These are phyloP conservation scores for Pocillopora grandis DNA, from an alignment of 92 coral and sea anemone genomes.

Conservation along the genomic window DNA sequence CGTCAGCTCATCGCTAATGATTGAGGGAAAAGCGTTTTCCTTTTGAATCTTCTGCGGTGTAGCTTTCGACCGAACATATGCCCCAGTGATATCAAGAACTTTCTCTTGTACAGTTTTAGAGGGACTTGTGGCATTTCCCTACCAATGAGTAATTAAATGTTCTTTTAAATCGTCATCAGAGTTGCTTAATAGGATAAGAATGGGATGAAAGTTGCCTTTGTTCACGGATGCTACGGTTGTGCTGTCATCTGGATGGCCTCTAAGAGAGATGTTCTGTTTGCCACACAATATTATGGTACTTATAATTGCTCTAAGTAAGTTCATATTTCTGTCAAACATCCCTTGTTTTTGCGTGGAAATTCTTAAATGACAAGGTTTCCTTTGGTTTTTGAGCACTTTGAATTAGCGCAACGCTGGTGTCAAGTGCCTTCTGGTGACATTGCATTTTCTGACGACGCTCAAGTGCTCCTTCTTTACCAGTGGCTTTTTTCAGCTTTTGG, in stretches of 20 bases:
- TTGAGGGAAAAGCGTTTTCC: slow-evolving; percentile 24
- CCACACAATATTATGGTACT: slow-evolving; percentile 36
- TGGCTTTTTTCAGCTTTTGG: slow-evolving; percentile 21
- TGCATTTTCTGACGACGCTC: slow-evolving; percentile 25
- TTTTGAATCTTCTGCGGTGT: slow-evolving; percentile 23
- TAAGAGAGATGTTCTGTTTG: slow-evolving; percentile 26
- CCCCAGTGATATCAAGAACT: slow-evolving; percentile 25
- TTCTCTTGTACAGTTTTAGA: slow-evolving; percentile 37
- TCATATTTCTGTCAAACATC: slow-evolving; percentile 26
- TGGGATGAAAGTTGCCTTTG: slow-evolving; percentile 42
- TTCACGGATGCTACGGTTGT: slow-evolving; percentile 18
- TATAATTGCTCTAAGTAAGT: slow-evolving; percentile 24
- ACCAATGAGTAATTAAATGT: slow-evolving; percentile 16
- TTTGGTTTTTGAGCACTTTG: slow-evolving; percentile 7
- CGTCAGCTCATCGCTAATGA: slow-evolving; percentile 44
- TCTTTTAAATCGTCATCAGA: slow-evolving; percentile 19
- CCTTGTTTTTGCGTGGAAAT: slow-evolving; percentile 15
- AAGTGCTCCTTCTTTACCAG: slow-evolving; percentile 30
- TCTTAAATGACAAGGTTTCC: slow-evolving; percentile 19
- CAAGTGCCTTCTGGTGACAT: slow-evolving; percentile 25
- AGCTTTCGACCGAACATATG: slow-evolving; percentile 18
- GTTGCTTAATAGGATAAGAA: slow-evolving; percentile 16
- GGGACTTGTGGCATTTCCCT: slow-evolving; percentile 19
- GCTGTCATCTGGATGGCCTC: slow-evolving; percentile 32
- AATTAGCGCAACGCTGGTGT: slow-evolving; percentile 17